Conservation (phyloP, 2,888 invertebrate species). For the Temnothorax ravouxi region DNA sequence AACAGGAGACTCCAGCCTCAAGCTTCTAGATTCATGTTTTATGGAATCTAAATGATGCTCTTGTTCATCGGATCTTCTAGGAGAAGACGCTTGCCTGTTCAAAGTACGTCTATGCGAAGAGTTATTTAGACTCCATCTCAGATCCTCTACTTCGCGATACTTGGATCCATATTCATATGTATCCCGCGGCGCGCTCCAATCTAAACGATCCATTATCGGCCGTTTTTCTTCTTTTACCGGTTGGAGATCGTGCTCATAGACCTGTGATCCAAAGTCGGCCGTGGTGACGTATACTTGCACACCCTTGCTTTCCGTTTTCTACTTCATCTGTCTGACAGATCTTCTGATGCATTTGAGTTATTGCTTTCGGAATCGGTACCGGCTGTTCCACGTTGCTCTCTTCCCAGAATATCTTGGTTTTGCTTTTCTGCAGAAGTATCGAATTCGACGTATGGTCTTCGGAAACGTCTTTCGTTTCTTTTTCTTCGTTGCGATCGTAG, state of each 20-base stretch:
- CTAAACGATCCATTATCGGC: constrained; percentile 82
- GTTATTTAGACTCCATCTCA: constrained; percentile 82
- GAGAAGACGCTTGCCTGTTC: constrained; percentile 69
- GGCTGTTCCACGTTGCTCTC: constrained; percentile 73
- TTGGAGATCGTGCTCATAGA: constrained; percentile 70
- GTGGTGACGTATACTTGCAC: constrained; percentile 72
- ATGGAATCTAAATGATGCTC: constrained; percentile 66
- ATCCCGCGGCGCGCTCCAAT: constrained; percentile 82
- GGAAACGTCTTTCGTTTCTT: constrained; percentile 62
- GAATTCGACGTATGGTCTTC: constrained; percentile 80
- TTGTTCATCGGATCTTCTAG: constrained; percentile 73
- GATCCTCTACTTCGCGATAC: constrained; percentile 80
- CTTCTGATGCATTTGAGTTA: constrained; percentile 81
- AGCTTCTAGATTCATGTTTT: constrained; percentile 71
- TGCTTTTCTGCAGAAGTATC: constrained; percentile 80
- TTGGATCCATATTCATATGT: constrained; percentile 77
- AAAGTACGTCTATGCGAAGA: constrained; percentile 77
- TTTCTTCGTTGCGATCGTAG: constrained; percentile 80
- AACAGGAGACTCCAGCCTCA: constrained; percentile 73
- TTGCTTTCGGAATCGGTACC: constrained; percentile 50
- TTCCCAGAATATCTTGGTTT: constrained; percentile 81
- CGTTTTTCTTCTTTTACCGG: constrained; percentile 78
- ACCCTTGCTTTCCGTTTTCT: constrained; percentile 67
- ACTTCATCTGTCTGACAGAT: constrained; percentile 83
- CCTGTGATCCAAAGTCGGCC: constrained; percentile 76